Conservation (phyloP, 2,113 vertebrate species). For the Corythaeola cristata region DNA sequence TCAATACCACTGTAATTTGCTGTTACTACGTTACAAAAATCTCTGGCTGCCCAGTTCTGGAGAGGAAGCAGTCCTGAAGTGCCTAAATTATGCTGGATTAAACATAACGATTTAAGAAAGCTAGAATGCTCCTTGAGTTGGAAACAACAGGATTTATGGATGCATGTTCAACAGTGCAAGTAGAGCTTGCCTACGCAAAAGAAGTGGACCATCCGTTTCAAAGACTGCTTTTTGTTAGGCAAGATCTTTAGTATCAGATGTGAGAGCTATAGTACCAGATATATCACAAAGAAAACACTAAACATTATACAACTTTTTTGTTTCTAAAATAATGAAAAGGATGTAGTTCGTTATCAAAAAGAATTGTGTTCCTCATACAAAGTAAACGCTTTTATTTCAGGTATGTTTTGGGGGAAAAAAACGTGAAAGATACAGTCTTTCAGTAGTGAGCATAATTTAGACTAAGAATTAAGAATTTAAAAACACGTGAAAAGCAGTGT, state of each 20-base stretch:
- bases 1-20: not conserved
- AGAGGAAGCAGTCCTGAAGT: not conserved
- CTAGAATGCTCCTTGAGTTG: not conserved
- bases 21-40: not conserved
- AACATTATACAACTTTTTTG: not conserved
- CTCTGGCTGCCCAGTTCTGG: not conserved
- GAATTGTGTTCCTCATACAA: not conserved
- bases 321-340: not conserved
- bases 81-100: accelerated
- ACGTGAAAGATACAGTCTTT: not conserved
- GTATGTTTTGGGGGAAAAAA: not conserved
- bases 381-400: not conserved
- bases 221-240: not conserved
- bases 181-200: not conserved
- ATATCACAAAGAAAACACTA: not conserved
- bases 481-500: not conserved
- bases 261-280: not conserved
- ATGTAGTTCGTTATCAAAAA: not conserved
- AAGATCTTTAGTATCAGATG: not conserved
- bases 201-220: not conserved
- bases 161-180: not conserved
- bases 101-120: not conserved
- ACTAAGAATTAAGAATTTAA: not conserved
- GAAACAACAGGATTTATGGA: not conserved
- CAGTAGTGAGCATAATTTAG: not conserved